Conservation (phyloP, 2,797 vertebrate species). For the Sebastes matsubarae region DNA sequence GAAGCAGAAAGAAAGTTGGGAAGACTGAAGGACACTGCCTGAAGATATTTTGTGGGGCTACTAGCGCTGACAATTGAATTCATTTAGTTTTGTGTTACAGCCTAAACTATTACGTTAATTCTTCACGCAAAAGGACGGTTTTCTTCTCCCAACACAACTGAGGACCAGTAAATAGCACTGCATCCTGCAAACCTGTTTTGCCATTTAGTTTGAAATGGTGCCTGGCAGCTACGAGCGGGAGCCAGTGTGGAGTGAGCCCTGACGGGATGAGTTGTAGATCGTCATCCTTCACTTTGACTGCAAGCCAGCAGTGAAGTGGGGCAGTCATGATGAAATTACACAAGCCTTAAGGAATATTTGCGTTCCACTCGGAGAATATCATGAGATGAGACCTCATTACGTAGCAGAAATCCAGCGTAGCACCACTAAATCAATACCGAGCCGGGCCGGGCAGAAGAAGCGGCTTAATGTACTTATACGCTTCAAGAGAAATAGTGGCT, state of each 20-base stretch:
- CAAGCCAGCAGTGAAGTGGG: slow-evolving; percentile 61
- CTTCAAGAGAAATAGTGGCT: slow-evolving; percentile 57
- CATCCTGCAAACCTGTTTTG: slow-evolving; percentile 20
- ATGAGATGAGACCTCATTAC: slow-evolving; percentile 76
- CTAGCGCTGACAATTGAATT: slow-evolving; percentile 41
- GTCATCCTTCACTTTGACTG: slow-evolving; percentile 60
- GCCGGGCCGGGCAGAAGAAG: slow-evolving; percentile 33
- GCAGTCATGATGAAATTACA: slow-evolving; percentile 74
- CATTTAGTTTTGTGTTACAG: slow-evolving; percentile 38
- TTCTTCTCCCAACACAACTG: neutral
- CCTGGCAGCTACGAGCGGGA: slow-evolving; percentile 38
- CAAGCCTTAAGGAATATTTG: slow-evolving; percentile 74
- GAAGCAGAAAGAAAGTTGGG: slow-evolving; percentile 71
- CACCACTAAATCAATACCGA: slow-evolving; percentile 72
- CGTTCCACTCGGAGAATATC: slow-evolving; percentile 72
- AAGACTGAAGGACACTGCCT: slow-evolving; percentile 58
- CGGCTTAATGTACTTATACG: slow-evolving; percentile 55
- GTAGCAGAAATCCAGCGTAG: slow-evolving; percentile 70
- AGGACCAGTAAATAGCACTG: slow-evolving; percentile 29
- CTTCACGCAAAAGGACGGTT: slow-evolving; percentile 5
- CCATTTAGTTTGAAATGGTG: slow-evolving; percentile 46
- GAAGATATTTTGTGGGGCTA: slow-evolving; percentile 46
- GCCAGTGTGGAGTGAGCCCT: slow-evolving; percentile 46
- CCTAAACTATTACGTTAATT: slow-evolving; percentile 50
- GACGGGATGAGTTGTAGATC: slow-evolving; percentile 59